Evolutionary conservation across 2,113 vertebrate species (phyloP).

Genomic region (Marcusenius ussheri): DNA sequence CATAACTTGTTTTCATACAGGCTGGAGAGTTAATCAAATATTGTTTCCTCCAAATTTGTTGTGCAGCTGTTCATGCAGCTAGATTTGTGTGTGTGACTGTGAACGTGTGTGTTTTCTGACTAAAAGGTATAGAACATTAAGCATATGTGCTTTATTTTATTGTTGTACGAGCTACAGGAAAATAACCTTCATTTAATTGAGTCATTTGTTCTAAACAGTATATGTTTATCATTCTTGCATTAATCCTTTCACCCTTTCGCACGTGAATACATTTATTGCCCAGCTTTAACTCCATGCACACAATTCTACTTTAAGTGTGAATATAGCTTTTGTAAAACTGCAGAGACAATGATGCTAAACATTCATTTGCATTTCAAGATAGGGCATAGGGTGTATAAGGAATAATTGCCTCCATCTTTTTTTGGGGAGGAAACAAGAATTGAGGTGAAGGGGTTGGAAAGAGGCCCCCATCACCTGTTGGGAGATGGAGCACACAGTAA

Average conservation of each 20-base stretch:
- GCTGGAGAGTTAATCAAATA: background rate
- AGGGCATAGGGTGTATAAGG: constrained; percentile 37
- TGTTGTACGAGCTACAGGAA: background rate
- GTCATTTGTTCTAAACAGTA: constrained; percentile 34
- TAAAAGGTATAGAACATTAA: background rate
- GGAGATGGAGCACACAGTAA: constrained; percentile 15
- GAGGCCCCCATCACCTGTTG: background rate
- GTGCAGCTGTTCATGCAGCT: background rate
- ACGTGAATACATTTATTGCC: constrained; percentile 55
- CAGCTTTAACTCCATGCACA: constrained; percentile 52
- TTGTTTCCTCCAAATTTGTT: background rate
- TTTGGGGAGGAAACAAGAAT: background rate
- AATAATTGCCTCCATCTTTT: constrained; percentile 25
- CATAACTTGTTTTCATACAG: background rate
- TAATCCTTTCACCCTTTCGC: constrained; percentile 44
- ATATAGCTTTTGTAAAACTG: constrained; percentile 64
- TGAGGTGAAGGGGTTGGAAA: background rate
- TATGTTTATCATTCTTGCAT: constrained; percentile 65
- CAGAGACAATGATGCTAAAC: constrained; percentile 57
- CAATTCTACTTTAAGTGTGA: constrained; percentile 50
- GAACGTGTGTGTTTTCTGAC: background rate
- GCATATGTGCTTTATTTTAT: background rate
- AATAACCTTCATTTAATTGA: constrained; percentile 11
- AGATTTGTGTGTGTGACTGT: background rate
- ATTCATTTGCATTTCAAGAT: constrained; percentile 65